A percentile compares a stretch with the other conserved stretches of the same genome.
These are phyloP conservation scores for Anas bernieri DNA, from an alignment of 2,797 vertebrate species.

Conservation along the genomic window DNA sequence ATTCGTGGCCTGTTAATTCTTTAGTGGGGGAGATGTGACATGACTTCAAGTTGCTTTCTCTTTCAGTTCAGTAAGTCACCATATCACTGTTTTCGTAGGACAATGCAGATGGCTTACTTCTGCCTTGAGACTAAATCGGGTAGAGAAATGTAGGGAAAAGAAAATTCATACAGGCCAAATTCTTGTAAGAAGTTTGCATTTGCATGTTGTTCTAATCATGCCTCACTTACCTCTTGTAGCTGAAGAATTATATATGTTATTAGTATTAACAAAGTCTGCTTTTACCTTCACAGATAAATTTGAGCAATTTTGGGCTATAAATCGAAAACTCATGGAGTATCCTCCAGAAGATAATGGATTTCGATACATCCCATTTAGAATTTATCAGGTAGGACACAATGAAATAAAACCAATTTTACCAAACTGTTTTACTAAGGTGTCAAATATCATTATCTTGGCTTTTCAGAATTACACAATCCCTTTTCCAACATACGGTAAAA, in stretches of 20 bases:
- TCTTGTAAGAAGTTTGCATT: not conserved
- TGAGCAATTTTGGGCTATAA: constrained; percentile 99
- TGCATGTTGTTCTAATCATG: not conserved
- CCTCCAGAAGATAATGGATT: constrained; percentile 94
- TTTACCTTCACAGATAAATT: constrained; percentile 90
- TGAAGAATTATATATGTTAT: not conserved
- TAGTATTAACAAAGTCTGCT: constrained; percentile 17
- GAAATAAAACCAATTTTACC: not conserved
- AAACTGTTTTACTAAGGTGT: not conserved
- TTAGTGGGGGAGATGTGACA: not conserved
- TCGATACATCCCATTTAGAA: constrained; percentile 97
- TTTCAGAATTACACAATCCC: not conserved
- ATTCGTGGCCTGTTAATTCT: not conserved
- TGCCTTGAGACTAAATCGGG: not conserved
- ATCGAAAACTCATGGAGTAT: constrained; percentile 98
- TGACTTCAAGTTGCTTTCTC: constrained; percentile 9
- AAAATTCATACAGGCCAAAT: not conserved
- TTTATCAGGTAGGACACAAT: constrained; percentile 91
- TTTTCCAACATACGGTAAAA: not conserved
- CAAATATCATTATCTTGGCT: not conserved
- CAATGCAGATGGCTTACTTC: not conserved
- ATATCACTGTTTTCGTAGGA: not conserved
- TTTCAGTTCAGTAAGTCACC: not conserved
- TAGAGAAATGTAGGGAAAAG: not conserved
- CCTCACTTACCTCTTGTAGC: not conserved